Evolutionary conservation across 2,888 invertebrate species (phyloP).

Genomic region (Lottia scabra): DNA sequence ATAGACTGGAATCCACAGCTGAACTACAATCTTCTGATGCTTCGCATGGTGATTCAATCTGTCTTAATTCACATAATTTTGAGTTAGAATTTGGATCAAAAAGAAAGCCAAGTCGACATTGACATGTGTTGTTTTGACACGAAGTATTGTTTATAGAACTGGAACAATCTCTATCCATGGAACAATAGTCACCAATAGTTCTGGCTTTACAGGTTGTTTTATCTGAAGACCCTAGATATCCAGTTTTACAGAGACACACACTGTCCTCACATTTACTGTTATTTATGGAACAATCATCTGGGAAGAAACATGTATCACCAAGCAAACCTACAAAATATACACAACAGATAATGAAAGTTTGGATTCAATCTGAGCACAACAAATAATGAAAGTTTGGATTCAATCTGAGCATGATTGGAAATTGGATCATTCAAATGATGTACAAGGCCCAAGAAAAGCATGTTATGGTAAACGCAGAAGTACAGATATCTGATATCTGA

Average conservation of each 20-base stretch:
- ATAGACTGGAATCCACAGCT: constrained; percentile 8
- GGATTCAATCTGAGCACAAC: no score
- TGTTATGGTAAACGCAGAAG: no score
- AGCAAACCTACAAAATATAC: background rate
- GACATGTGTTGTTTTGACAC: background rate
- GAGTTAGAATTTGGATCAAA: background rate
- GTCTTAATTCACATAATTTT: background rate
- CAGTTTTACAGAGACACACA: constrained; percentile 23
- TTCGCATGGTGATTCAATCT: constrained; percentile 15
- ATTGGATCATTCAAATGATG: no score
- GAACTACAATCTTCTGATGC: background rate
- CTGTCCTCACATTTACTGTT: constrained; percentile 20
- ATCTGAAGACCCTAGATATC: constrained; percentile 16
- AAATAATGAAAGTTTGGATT: no score
- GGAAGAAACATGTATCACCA: constrained; percentile 4
- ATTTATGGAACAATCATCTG: constrained; percentile 27
- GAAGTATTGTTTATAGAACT: background rate
- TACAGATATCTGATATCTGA: no score
- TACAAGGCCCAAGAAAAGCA: no score
- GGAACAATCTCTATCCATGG: background rate
- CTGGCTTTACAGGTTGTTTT: constrained; percentile 19
- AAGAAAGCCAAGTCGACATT: background rate
- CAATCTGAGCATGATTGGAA: no score
- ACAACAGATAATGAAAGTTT: no score
- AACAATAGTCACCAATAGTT: constrained; percentile 27